A percentile compares a stretch with the other conserved stretches of the same genome.
Evolutionary conservation across 2,797 vertebrate genomes (phyloP).

Genomic region (Margarornis squamiger): DNA sequence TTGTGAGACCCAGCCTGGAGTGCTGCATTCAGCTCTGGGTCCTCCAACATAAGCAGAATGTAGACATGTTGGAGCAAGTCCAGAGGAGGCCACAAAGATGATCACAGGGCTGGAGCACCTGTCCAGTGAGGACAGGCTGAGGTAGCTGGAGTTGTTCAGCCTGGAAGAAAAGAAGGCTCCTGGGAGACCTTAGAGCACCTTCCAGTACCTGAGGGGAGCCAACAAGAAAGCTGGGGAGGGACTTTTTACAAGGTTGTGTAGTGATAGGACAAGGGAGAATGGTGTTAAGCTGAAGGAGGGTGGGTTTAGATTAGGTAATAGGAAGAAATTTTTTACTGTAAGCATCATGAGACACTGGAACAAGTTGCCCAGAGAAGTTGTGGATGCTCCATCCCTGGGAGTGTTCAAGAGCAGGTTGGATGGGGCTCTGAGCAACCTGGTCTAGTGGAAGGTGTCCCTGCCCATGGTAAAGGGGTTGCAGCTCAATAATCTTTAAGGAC

Average conservation of each 20-base stretch:
- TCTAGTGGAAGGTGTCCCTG: neutral
- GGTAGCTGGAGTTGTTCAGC: neutral
- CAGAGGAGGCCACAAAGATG: neutral
- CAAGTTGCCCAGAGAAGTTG: neutral
- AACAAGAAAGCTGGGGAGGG: neutral
- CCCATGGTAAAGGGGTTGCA: neutral
- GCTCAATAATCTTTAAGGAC: neutral
- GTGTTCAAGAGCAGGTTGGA: neutral
- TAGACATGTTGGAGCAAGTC: neutral
- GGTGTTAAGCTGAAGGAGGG: neutral
- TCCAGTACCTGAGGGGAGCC: neutral
- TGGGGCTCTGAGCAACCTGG: neutral
- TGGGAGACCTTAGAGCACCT: neutral
- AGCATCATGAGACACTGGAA: neutral
- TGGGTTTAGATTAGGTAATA: neutral
- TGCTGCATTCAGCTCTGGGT: neutral
- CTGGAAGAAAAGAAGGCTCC: neutral
- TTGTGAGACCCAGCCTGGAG: neutral
- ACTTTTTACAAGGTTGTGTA: neutral
- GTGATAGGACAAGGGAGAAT: neutral
- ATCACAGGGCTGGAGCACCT: neutral
- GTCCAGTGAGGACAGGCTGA: neutral
- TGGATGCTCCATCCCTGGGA: neutral
- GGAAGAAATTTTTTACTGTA: neutral
- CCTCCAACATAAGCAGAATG: neutral